Percentiles rank a stretch among this genome's conserved stretches.
Evolutionary conservation across 2,888 invertebrate species (phyloP).

Genomic region (Pollenia angustigena): DNA sequence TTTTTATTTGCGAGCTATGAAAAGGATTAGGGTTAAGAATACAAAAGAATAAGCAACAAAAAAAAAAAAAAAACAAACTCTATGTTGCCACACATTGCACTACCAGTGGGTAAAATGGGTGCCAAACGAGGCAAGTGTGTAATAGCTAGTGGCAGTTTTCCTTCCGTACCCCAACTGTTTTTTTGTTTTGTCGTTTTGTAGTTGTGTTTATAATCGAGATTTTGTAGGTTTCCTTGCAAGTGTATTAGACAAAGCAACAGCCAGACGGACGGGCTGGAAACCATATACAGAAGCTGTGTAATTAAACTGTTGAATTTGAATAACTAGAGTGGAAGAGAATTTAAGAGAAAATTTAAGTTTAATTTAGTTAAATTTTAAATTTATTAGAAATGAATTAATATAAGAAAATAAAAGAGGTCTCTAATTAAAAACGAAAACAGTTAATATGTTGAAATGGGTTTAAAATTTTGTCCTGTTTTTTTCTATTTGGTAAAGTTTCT

Average conservation of each 20-base stretch:
- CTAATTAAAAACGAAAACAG: background rate
- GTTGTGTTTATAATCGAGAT: slow-evolving; percentile 51
- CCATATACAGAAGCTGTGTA: slow-evolving; percentile 13
- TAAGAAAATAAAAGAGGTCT: background rate
- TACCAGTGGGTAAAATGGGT: slow-evolving; percentile 59
- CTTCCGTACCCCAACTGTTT: slow-evolving; percentile 24
- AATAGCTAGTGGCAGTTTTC: slow-evolving; percentile 62
- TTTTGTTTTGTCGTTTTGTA: slow-evolving; percentile 10
- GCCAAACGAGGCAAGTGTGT: slow-evolving; percentile 57
- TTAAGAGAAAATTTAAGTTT: background rate
- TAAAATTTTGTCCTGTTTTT: too few relatives aligned
- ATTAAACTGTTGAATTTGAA: slow-evolving; percentile 69
- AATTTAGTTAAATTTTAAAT: slow-evolving; percentile 28
- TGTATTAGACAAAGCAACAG: slow-evolving; percentile 30
- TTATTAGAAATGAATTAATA: background rate
- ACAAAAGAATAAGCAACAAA: slow-evolving; percentile 19
- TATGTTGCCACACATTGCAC: slow-evolving; percentile 45
- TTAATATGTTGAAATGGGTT: too few relatives aligned
- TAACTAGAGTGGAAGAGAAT: slow-evolving; percentile 22
- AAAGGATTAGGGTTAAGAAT: slow-evolving; percentile 68
- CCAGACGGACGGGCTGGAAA: background rate
- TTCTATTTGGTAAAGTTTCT: too few relatives aligned
- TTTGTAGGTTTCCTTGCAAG: slow-evolving; percentile 44
- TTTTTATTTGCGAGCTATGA: slow-evolving; percentile 55
- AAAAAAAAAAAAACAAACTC: slow-evolving; percentile 29